Conservation (phyloP, 2,888 invertebrate species). For the Trichacis sp. region DNA sequence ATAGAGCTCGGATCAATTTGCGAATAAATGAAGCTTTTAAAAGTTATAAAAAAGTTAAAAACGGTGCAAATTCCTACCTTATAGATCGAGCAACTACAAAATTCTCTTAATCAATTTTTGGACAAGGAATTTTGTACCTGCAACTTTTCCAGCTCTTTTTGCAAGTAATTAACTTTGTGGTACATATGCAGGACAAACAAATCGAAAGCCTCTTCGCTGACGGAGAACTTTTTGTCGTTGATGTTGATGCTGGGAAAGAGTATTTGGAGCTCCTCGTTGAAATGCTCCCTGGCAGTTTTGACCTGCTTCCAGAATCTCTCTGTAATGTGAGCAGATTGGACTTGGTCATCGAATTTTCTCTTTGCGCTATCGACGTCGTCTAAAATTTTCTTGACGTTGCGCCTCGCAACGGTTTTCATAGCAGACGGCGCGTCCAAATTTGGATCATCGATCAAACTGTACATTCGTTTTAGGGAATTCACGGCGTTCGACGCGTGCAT, state of each 20-base stretch:
- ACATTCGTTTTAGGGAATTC: constrained; percentile 67
- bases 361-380: constrained; percentile 75
- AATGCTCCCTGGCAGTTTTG: constrained; percentile 73
- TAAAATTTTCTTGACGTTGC: constrained; percentile 66
- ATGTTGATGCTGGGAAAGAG: constrained; percentile 81
- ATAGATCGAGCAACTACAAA: no score
- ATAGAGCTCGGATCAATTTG: no score
- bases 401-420: constrained; percentile 58
- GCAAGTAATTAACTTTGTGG: constrained; percentile 80
- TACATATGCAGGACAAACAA: constrained; percentile 84
- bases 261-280: constrained; percentile 76
- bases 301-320: constrained; percentile 89
- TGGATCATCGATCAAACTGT: constrained; percentile 66
- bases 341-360: constrained; percentile 72
- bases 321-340: constrained; percentile 74
- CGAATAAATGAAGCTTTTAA: no score
- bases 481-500: constrained; percentile 73
- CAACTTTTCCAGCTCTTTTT: constrained; percentile 81
- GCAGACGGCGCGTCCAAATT: constrained; percentile 65
- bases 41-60: background rate
- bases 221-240: constrained; percentile 74
- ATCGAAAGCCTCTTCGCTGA: constrained; percentile 79
- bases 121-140: constrained; percentile 73
- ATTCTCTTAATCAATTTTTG: no score
- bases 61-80: no score